These are phyloP conservation scores for Aplysina aerophoba DNA, from an alignment of 37 sponge, comb jelly and placozoan species.

Conservation along the genomic window DNA sequence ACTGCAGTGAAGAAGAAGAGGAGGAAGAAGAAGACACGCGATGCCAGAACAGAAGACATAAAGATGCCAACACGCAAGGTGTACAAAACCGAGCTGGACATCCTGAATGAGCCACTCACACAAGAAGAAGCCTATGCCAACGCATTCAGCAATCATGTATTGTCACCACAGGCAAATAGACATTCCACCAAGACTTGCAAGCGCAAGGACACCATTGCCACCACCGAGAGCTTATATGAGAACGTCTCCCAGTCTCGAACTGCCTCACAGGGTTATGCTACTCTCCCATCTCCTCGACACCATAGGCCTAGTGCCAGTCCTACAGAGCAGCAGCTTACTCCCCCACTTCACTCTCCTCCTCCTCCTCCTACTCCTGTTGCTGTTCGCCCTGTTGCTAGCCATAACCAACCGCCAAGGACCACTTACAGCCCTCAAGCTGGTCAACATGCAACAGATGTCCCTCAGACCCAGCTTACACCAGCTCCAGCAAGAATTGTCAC, in stretches of 20 bases:
- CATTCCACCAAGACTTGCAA: background rate
- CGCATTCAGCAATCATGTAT: too few species aligned
- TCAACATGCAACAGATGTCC: too few species aligned
- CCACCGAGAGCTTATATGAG: background rate
- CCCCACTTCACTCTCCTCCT: slow-evolving; percentile 15
- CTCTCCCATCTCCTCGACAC: background rate
- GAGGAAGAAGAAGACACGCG: background rate
- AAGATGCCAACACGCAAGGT: slow-evolving; percentile 17
- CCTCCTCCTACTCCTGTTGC: slow-evolving; percentile 46
- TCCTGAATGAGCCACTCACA: background rate
- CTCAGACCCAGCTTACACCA: too few species aligned
- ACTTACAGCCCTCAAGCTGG: too few species aligned
- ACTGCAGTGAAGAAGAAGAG: slow-evolving; percentile 18
- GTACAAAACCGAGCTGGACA: slow-evolving; percentile 24
- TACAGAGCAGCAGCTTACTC: background rate
- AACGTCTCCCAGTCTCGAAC: too few species aligned
- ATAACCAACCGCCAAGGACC: background rate
- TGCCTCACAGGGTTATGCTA: too few species aligned
- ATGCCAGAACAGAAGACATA: background rate
- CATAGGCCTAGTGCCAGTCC: background rate
- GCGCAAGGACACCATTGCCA: background rate
- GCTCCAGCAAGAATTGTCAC: too few species aligned
- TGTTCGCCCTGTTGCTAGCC: slow-evolving; percentile 1
- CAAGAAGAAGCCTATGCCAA: too few species aligned
- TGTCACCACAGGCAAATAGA: background rate